Conservation (phyloP, 2,797 vertebrate species). For the Poeciliopsis gracilis region DNA sequence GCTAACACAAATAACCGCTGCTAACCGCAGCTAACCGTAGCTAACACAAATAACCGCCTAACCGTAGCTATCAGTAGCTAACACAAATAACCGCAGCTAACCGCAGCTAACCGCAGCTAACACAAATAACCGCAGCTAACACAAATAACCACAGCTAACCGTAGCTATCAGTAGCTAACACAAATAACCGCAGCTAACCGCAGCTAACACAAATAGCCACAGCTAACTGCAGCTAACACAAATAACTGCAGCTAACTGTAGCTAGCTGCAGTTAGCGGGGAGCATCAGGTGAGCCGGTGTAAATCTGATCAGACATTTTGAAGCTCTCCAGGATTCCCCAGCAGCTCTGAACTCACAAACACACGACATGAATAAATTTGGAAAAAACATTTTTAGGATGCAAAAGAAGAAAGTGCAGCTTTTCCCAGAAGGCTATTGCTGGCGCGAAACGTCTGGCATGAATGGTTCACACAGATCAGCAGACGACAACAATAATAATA, state of each 20-base stretch:
- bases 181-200: too few relatives aligned
- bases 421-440: neutral
- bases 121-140: slow-evolving; percentile 10
- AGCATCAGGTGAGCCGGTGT: slow-evolving; percentile 4
- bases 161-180: too few relatives aligned
- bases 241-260: slow-evolving; percentile 14
- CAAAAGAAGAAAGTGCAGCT: neutral
- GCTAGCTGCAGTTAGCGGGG: neutral
- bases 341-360: slow-evolving; percentile 29
- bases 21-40: too few relatives aligned
- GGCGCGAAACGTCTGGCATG: neutral
- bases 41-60: neutral
- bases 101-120: too few relatives aligned
- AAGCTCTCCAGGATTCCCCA: slow-evolving; percentile 18
- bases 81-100: too few relatives aligned
- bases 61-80: neutral
- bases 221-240: too few relatives aligned
- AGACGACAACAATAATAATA: too few relatives aligned
- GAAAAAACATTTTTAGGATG: neutral
- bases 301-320: slow-evolving; percentile 37
- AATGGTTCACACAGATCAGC: neutral
- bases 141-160: too few relatives aligned
- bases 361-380: neutral
- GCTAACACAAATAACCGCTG: too few relatives aligned
- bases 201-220: too few relatives aligned